Conservation (phyloP, 2,888 invertebrate species). For the Aporophyla nigra region DNA sequence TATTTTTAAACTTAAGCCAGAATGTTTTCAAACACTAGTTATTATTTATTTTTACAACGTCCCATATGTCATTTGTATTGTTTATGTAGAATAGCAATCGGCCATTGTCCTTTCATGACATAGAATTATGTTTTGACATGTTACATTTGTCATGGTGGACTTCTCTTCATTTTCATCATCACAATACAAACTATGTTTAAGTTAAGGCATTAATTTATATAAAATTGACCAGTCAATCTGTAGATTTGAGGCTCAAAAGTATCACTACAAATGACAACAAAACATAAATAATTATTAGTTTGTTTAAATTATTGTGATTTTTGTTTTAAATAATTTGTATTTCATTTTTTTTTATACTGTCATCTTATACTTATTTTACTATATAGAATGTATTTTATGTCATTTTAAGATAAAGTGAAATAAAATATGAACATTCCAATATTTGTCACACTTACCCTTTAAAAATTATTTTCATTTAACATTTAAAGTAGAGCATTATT, state of each 20-base stretch:
- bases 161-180: slow-evolving; percentile 49
- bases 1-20: slow-evolving; percentile 21
- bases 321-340: slow-evolving; percentile 24
- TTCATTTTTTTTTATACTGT: slow-evolving; percentile 38
- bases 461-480: slow-evolving; percentile 21
- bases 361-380: slow-evolving; percentile 15
- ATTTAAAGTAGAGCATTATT: slow-evolving; percentile 52
- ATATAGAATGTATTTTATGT: slow-evolving; percentile 36
- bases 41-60: slow-evolving; percentile 46
- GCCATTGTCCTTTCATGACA: slow-evolving; percentile 49
- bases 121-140: slow-evolving; percentile 29
- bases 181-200: slow-evolving; percentile 47
- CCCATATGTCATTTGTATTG: slow-evolving; percentile 36
- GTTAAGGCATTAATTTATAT: slow-evolving; percentile 3
- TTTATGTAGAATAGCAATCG: slow-evolving; percentile 28
- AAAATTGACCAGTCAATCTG: slow-evolving; percentile 23
- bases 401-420: slow-evolving; percentile 64
- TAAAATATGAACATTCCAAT: slow-evolving; percentile 63
- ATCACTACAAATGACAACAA: slow-evolving; percentile 28
- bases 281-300: slow-evolving; percentile 17
- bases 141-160: slow-evolving; percentile 23
- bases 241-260: slow-evolving; percentile 51
- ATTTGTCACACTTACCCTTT: slow-evolving; percentile 15
- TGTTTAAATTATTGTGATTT: slow-evolving; percentile 46
- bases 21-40: slow-evolving; percentile 47